Evolutionary conservation across 2,113 vertebrate species (phyloP), one percentile per base, ranked within the genome.

Genomic region (Anseranas semipalmata): DNA sequence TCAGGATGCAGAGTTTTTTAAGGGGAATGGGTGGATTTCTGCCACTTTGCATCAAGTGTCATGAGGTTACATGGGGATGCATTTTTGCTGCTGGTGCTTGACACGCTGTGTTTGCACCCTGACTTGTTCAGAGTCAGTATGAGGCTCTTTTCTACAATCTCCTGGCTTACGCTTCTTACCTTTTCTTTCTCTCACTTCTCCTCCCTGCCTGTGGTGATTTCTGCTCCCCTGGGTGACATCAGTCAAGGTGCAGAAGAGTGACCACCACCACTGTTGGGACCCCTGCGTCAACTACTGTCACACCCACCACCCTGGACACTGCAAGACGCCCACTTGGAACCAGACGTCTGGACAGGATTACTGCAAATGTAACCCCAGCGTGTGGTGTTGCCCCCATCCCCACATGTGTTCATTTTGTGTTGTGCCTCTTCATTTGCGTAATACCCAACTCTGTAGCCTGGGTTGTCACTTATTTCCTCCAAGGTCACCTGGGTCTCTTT

Each of bases 191-290:
- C 39, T 85, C 13, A 2, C 21, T 89, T 94, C 53, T 92, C 11
- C 15, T 96, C n/a, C 27, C 39, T 89, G 39, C 37, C n/a, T 89
- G 10, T 56, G 81, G 30, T 41, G 56, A 60, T 72, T 85, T 76
- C 75, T 93, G 16, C 41, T 86, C 25, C 12, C 22, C 21, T 94
- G 79, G 67, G 52, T 46, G 52, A 43, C 73, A 97, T 92, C 98
- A 99, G 99, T 99, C 88, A 99, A 99, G 97, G 98, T 99, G 79
- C 99, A 99, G 98, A 99, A 98, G 98, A 99, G 99, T 58, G 99
- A 99, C 90, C 98, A 99, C 83, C 98, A 98, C 53, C 99, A 98
- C 84, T 98, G 98, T 81, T 99, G 99, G 99, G 99, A 99, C 93
- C 99, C 99, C 83, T 99, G 98, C 62, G 96, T 98, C 97, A 98